Conservation (phyloP, 53 echinoderm and acorn worm genomes). For the Paelopatides confundens region DNA sequence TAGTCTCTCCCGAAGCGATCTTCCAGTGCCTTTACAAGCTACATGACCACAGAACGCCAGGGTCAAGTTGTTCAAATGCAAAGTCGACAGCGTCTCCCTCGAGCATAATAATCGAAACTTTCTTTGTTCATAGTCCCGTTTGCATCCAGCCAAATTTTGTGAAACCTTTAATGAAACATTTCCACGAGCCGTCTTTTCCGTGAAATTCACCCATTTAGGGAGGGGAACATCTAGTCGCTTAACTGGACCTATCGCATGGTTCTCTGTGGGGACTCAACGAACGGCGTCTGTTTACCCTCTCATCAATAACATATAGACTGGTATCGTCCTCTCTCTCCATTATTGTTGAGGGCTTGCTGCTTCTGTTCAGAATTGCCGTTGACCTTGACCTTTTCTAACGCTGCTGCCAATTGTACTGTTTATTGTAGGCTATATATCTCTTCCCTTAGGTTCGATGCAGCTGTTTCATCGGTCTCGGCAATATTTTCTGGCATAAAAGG, state of each 20-base stretch:
- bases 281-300: no score
- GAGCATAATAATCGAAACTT: constrained; percentile 4
- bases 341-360: no score
- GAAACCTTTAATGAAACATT: no score
- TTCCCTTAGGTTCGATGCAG: no score
- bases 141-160: no score
- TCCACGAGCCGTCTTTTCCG: not conserved
- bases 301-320: no score
- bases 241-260: not conserved
- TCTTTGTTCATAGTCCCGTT: not conserved
- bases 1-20: not conserved
- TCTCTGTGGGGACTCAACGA: not conserved
- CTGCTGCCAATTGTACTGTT: no score
- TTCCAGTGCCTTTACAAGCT: not conserved
- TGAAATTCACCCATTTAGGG: not conserved
- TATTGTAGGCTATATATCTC: no score
- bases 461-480: not conserved
- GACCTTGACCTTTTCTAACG: no score
- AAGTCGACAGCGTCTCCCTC: not conserved
- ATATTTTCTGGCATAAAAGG: not conserved
- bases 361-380: no score
- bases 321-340: no score
- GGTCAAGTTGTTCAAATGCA: not conserved
- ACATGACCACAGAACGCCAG: not conserved
- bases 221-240: not conserved